Evolutionary conservation across 2,888 invertebrate genomes (phyloP).

Genomic region (Thera obeliscata): DNA sequence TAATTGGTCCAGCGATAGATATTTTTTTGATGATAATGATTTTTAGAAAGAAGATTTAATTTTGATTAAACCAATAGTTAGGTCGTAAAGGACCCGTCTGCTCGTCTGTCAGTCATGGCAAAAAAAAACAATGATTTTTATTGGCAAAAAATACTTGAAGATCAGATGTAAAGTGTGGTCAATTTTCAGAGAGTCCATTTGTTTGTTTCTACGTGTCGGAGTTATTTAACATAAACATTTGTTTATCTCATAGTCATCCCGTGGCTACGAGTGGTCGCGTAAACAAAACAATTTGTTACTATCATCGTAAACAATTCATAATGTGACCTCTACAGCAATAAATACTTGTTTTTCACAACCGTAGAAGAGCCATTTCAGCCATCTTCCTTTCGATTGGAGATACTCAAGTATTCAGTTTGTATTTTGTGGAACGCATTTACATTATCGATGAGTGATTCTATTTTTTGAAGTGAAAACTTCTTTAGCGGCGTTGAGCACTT

Average conservation of each 20-base stretch:
- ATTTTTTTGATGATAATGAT: no score
- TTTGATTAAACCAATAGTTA: no score
- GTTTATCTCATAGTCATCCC: conserved; percentile 30
- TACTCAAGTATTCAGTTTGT: conserved; percentile 6
- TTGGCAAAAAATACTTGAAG: no score
- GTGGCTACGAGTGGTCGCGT: conserved; percentile 34
- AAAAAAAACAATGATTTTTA: no score
- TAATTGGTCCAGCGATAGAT: no score
- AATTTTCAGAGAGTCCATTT: neutral
- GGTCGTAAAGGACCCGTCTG: no score
- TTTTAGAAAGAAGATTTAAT: no score
- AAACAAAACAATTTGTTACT: conserved; percentile 46
- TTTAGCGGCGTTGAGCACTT: no score
- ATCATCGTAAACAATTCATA: conserved; percentile 40
- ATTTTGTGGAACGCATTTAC: neutral
- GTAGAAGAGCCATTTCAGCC: conserved; percentile 13
- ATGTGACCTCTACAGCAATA: conserved; percentile 25
- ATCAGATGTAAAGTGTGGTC: no score
- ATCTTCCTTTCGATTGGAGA: conserved; percentile 6
- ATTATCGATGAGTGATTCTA: neutral
- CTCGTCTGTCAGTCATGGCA: no score
- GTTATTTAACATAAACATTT: conserved; percentile 10
- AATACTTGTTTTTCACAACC: conserved; percentile 31
- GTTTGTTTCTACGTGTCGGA: neutral
- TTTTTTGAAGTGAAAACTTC: no score